These are phyloP conservation scores for Eudemis profundana DNA, from an alignment of 2,888 invertebrate species.

Conservation along the genomic window DNA sequence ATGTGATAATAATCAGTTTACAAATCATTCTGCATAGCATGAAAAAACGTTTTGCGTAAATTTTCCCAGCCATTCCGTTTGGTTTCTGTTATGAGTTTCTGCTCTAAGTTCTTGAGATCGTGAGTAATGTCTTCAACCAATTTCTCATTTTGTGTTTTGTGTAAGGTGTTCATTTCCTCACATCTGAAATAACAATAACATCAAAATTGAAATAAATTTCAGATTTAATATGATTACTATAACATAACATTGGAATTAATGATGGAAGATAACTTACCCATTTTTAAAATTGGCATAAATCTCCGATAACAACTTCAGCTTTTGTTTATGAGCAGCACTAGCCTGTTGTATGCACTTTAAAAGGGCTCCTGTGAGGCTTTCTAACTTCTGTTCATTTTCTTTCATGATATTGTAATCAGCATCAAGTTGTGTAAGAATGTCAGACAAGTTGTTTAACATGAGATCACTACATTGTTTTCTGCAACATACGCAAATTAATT, in stretches of 20 bases:
- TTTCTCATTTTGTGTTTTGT: constrained; percentile 64
- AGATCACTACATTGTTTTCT: constrained; percentile 67
- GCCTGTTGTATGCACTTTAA: constrained; percentile 74
- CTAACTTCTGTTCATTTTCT: constrained; percentile 74
- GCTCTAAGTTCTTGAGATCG: constrained; percentile 69
- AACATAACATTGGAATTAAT: background rate
- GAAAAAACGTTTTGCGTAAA: constrained; percentile 67
- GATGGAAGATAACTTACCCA: constrained; percentile 60
- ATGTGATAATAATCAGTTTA: constrained; percentile 50
- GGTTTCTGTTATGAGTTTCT: constrained; percentile 71
- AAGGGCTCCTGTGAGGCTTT: constrained; percentile 66
- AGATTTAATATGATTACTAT: background rate
- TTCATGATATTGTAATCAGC: constrained; percentile 68
- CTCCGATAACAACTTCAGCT: constrained; percentile 66
- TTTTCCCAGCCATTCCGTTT: constrained; percentile 72
- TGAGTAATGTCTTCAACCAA: constrained; percentile 70
- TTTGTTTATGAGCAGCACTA: constrained; percentile 67
- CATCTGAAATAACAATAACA: constrained; percentile 56
- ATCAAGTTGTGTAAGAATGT: constrained; percentile 65
- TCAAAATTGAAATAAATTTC: background rate
- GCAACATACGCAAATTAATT: constrained; percentile 47
- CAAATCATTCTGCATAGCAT: constrained; percentile 74
- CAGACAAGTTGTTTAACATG: constrained; percentile 62
- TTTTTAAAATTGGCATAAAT: constrained; percentile 65
- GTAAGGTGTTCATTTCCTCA: constrained; percentile 66